These are phyloP conservation scores for Chitala chitala DNA, from an alignment of 2,113 vertebrate species.

Conservation along the genomic window DNA sequence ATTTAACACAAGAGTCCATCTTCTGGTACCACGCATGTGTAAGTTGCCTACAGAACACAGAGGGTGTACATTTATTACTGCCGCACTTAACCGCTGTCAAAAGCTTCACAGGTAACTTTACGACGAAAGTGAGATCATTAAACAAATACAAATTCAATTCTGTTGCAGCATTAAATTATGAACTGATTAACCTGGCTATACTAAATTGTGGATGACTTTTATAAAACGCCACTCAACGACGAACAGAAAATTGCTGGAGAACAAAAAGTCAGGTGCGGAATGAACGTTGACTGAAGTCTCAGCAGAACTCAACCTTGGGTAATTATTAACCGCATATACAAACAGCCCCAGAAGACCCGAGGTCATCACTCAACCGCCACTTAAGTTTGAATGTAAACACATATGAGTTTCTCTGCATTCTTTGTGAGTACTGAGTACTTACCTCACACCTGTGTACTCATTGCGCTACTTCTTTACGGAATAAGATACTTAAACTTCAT, in stretches of 20 bases:
- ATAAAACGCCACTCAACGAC: too few species aligned
- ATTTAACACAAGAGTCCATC: neutral
- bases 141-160: too few species aligned
- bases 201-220: too few species aligned
- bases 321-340: slow-evolving; percentile 19
- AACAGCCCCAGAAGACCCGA: neutral
- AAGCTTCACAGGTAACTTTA: too few species aligned
- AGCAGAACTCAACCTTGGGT: neutral
- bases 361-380: neutral
- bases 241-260: neutral
- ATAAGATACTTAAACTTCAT: neutral
- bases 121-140: too few species aligned
- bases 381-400: slow-evolving; percentile 12
- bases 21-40: neutral
- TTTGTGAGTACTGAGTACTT: neutral
- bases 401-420: neutral
- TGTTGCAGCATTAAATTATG: too few species aligned
- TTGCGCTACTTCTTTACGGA: neutral
- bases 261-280: neutral
- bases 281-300: neutral
- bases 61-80: too few species aligned
- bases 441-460: neutral
- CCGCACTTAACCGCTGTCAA: too few species aligned
- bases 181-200: too few species aligned
- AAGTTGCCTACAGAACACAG: neutral